Base-by-base conservation (phyloP, 1,140 invertebrate species). In the Paraescarpia echinospica region DNA sequence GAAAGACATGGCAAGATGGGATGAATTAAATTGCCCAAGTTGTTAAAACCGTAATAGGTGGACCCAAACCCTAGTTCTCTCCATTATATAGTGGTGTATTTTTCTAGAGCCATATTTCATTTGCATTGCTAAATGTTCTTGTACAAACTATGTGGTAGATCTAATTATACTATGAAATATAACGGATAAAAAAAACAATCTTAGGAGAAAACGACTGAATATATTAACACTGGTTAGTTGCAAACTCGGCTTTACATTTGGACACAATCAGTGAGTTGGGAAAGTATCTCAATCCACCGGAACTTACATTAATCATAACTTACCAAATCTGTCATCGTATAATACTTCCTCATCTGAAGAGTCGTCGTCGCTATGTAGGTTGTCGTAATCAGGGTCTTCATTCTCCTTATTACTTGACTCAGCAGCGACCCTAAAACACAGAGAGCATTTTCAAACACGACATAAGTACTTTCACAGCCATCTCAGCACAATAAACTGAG, bases 271-370 rank as follows among this genome's bases (percentile, higher is more conserved):
- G 59, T 77, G 27, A 27, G 22, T 77, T 77, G 59, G 22, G 59
- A 77, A 2, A 77, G 22, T 77, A 27, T 12, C 59, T 27, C 8
- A 77, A 77, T 77, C 2, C 59, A 77, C 22, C 12, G 22, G 18
- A 77, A 77, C 4, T 41, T 77, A 77, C 22, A 77, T 22, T 77
- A 77, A 12, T 18, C 2, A 18, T 77, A 77, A 91, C 89, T 92
- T 91, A 91, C 35, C 31, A 27, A 34, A 34, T 90, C 51, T 33
- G 89, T 93, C 92, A 34, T 91, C 91, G 48, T 93, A 88, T 22
- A 48, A 34, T 33, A 89, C 33, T 89, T 93, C 93, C 35, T 93
- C 93, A 27, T 93, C 93, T 34, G 93, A 93, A 48, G 59, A 77
- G 22, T 6, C 8, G 59, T 93, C 93, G 77, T 93, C 59, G n/a